phyloP scores from a whole-genome alignment of 2,113 vertebrate species.

The Alethe diademata region DNA sequence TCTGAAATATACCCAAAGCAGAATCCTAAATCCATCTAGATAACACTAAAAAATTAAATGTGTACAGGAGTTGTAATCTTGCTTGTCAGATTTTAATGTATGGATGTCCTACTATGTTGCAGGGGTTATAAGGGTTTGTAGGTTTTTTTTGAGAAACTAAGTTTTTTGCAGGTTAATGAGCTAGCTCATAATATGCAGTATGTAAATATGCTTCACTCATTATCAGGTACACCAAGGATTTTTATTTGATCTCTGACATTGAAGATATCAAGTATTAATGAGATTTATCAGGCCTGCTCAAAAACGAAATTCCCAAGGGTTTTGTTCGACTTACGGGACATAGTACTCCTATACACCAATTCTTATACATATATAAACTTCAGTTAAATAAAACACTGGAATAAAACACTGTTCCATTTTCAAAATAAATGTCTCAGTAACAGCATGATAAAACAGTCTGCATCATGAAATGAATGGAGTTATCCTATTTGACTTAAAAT shows the following conservation, averaged over 20 bases:
- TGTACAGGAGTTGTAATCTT: not conserved
- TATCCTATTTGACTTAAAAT: not conserved
- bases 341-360: not conserved
- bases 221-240: not conserved
- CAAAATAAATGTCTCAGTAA: not conserved
- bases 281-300: not conserved
- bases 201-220: not conserved
- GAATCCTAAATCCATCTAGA: not conserved
- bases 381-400: not conserved
- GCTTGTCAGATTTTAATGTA: not conserved
- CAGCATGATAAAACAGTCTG: not conserved
- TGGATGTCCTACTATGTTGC: not conserved
- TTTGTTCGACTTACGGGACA: not conserved
- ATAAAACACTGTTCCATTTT: not conserved
- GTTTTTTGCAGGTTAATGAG: not conserved
- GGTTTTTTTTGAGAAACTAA: not conserved
- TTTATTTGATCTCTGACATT: not conserved
- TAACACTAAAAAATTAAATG: not conserved
- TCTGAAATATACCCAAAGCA: not conserved
- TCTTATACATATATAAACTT: not conserved
- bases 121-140: not conserved
- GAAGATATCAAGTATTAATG: not conserved
- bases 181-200: not conserved
- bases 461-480: not conserved
- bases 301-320: not conserved